phyloP scores from a whole-genome alignment of 1,140 invertebrate genomes.

The Glossosoma conforme region DNA sequence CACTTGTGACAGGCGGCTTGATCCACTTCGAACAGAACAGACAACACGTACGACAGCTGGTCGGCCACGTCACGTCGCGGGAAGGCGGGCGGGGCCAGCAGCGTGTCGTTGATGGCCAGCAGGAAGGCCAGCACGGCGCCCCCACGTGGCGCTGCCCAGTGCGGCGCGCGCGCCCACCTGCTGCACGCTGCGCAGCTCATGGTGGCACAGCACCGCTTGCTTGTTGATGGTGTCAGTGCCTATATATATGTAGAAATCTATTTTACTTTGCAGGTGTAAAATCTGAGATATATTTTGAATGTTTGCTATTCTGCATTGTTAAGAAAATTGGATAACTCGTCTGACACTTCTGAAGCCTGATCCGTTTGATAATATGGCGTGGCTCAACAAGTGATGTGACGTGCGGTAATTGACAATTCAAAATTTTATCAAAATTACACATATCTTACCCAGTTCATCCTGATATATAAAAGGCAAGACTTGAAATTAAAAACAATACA shows the following conservation, averaged over 20 bases:
- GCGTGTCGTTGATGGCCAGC: conserved; percentile 81
- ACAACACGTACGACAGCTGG: conserved; percentile 82
- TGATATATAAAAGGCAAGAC: too few species aligned
- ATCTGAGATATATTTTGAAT: too few species aligned
- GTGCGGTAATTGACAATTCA: too few species aligned
- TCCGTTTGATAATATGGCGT: too few species aligned
- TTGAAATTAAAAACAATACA: too few species aligned
- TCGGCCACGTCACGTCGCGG: conserved; percentile 90
- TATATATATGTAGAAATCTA: conserved; percentile 40
- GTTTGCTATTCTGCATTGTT: too few species aligned
- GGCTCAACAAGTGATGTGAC: too few species aligned
- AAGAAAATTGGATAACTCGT: too few species aligned
- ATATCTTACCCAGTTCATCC: too few species aligned
- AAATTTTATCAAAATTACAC: too few species aligned
- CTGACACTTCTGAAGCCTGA: too few species aligned
- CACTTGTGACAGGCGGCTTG: conserved; percentile 76
- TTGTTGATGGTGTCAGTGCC: conserved; percentile 75
- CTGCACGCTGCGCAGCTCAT: conserved; percentile 79
- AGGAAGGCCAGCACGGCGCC: conserved; percentile 78
- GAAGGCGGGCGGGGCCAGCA: conserved; percentile 82
- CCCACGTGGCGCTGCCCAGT: conserved; percentile 82
- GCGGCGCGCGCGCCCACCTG: conserved; percentile 71
- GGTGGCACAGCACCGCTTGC: conserved; percentile 85
- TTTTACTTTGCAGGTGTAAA: too few species aligned
- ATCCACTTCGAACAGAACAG: conserved; percentile 87